Conservation (phyloP, 2,888 invertebrate species). For the Dascillus cervinus region DNA sequence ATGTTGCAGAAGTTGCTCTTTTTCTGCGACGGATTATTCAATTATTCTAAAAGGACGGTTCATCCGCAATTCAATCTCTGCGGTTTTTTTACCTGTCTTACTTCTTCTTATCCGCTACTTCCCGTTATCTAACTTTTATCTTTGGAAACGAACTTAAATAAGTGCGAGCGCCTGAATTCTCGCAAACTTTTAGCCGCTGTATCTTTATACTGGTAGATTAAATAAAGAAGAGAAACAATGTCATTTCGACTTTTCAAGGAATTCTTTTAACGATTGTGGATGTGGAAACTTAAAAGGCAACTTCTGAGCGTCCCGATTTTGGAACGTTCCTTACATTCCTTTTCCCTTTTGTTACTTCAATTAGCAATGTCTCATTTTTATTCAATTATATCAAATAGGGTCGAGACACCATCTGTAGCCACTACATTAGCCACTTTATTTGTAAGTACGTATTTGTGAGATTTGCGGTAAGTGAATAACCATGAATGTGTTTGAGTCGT, state of each 20-base stretch:
- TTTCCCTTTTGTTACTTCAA: no score
- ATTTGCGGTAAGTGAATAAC: no score
- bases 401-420: no score
- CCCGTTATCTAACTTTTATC: conserved; percentile 30
- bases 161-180: conserved; percentile 21
- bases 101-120: conserved; percentile 22
- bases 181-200: conserved; percentile 21
- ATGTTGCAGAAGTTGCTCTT: conserved; percentile 9
- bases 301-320: no score
- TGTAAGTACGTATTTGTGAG: no score
- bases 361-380: no score
- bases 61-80: conserved; percentile 33
- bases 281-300: no score
- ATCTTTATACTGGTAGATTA: conserved; percentile 21
- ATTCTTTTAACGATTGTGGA: conserved; percentile 19
- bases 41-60: conserved; percentile 35
- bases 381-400: no score
- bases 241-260: conserved; percentile 20
- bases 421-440: no score
- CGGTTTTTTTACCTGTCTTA: conserved; percentile 29
- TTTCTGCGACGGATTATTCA: conserved; percentile 29
- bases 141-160: conserved; percentile 26
- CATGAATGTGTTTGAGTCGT: no score
- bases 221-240: conserved; percentile 24
- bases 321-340: no score